Evolutionary conservation across 1,140 invertebrate genomes (phyloP), one percentile per base, ranked within the genome.

Genomic region (Halictus rubicundus): DNA sequence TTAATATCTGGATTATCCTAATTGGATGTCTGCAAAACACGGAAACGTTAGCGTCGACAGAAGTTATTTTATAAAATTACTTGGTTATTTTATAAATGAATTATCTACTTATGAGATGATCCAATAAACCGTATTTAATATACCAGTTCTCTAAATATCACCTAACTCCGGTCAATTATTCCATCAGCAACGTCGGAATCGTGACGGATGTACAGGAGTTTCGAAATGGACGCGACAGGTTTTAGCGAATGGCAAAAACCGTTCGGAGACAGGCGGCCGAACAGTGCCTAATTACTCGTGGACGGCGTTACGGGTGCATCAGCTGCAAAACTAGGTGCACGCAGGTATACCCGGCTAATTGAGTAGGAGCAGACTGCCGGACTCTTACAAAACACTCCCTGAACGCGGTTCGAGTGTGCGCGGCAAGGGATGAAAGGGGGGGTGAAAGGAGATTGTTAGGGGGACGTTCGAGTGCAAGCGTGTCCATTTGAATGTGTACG

Each of bases 331-430:
- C 69, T 60, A 60, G 63, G 27, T 74, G 57, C 42, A 70, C 54
- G 54, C 85, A 81, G 70, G 77, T 83, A 83, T 59, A 61, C 68
- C 39, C 54, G 70, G 72, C 80, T 89, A 88, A 88, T 88, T 86
- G 83, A 84, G 81, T 63, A 74, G 68, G 64, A 80, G 75, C 70
- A 81, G 61, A 68, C 82, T 85, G 79, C 83, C 78, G 19, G 54
- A 9, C 66, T 78, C 74, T 78, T 76, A 52, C 81, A 87, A 84
- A 84, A 79, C 65, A 68, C 0, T 19, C 16, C 19, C 49, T 6
- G 49, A 21, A 52, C 49, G 49, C 46, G 37, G 19, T 39, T 61
- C 25, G 39, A 46, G 42, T 46, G 42, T n/a, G 39, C 42, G 27
- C 12, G 21, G 16, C 42, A 1, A 1, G 10, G 4, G 14, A n/a